A percentile compares a stretch with the other conserved stretches of the same genome.
Conservation (phyloP, 2,113 vertebrate genomes). For the Centropus unirufus region DNA sequence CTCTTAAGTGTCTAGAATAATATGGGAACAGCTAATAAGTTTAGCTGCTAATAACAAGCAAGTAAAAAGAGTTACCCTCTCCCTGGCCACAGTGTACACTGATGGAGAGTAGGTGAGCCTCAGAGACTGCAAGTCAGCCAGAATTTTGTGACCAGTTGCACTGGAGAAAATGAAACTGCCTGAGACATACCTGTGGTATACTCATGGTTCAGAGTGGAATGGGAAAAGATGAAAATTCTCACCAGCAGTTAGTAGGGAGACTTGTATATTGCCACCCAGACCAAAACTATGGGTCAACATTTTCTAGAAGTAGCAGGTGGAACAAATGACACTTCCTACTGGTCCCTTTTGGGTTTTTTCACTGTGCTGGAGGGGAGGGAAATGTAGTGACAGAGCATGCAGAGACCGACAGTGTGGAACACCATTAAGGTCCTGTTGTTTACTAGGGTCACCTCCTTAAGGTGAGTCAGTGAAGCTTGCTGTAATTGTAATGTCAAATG, state of each 20-base stretch:
- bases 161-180: not conserved
- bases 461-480: not conserved
- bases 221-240: not conserved
- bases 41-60: not conserved
- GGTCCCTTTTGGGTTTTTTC: not conserved
- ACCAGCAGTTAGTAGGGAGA: not conserved
- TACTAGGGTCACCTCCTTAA: not conserved
- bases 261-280: not conserved
- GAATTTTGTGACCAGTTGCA: not conserved
- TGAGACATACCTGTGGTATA: not conserved
- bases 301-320: not conserved
- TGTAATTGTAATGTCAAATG: not conserved
- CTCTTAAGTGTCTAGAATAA: not conserved
- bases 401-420: rapidly evolving
- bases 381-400: not conserved
- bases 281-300: not conserved
- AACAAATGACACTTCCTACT: not conserved
- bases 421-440: not conserved
- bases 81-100: not conserved
- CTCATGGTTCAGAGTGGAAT: not conserved
- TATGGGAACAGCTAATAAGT: not conserved
- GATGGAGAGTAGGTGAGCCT: not conserved
- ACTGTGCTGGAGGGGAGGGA: not conserved
- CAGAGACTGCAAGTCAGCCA: not conserved
- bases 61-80: not conserved